Evolutionary conservation across 2,113 vertebrate species (phyloP), one percentile per base, ranked within the genome.

Genomic region (Pomatostomus ruficeps): DNA sequence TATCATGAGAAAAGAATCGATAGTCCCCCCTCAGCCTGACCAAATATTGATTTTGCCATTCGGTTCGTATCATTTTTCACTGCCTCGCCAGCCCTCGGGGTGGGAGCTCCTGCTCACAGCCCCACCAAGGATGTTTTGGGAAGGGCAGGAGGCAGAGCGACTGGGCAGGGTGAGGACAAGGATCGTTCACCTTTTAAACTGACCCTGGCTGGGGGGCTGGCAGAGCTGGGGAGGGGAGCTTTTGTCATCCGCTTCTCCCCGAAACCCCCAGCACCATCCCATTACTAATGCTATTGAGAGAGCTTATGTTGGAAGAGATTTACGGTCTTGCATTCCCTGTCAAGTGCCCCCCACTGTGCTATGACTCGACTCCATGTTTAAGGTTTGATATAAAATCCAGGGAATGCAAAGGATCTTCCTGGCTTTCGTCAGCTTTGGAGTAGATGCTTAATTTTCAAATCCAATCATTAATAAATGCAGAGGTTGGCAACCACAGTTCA

Each of bases 1-100:
- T 95, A 96, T 95, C 88, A 96, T 96, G 95, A 96, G 95, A 96
- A 96, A 96, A 95, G 91, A 95, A 96, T 93, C 68, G 76, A 97
- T 96, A 95, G 95, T 93, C 94, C 51, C 93, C 75, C 55, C 84
- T 95, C 14, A 10, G 91, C 91, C 88, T 97, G 95, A 95, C 96
- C 82, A 96, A 97, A 97, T 97, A 97, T 97, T 96, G 96, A 29
- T 97, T 95, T 95, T 97, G 94, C 94, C 2, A 11, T 95, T 96
- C 17, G 2, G 72, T 97, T 91, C 26, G 6, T 96, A 96, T 97
- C 91, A 0, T 85, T 96, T 97, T 97, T 96, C 96, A 95, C 88
- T 0, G 12, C 79, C 82, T 76, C 0, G 3, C 51, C 4, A 16
- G 91, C 83, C 88, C 83, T 94, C 4, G 0, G 79, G 72, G 51